Conservation (phyloP, 2,888 invertebrate genomes). For the Hanleya hanleyi region DNA sequence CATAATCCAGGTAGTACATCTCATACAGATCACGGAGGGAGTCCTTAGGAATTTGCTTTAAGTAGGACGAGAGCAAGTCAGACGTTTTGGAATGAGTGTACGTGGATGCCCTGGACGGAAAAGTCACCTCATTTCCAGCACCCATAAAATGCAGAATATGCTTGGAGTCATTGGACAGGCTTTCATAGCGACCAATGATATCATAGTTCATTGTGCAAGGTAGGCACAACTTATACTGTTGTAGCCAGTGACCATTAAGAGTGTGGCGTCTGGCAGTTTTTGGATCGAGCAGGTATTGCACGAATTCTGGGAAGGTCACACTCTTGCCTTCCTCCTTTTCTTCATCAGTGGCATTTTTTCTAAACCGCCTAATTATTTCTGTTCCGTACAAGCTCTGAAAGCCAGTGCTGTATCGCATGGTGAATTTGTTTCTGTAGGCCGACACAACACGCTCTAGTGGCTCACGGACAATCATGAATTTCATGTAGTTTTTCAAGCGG, state of each 20-base stretch:
- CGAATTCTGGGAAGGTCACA: slow-evolving; percentile 84
- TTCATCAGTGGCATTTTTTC: slow-evolving; percentile 81
- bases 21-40: slow-evolving; percentile 47
- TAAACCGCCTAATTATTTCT: slow-evolving; percentile 83
- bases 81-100: slow-evolving; percentile 79
- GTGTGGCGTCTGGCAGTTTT: slow-evolving; percentile 8
- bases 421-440: slow-evolving; percentile 91
- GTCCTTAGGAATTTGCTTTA: slow-evolving; percentile 81
- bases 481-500: slow-evolving; percentile 85
- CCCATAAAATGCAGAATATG: slow-evolving; percentile 59
- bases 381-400: slow-evolving; percentile 78
- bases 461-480: slow-evolving; percentile 90
- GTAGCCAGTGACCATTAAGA: slow-evolving; percentile 92
- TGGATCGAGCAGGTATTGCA: slow-evolving; percentile 82
- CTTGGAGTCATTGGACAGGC: slow-evolving; percentile 85
- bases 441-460: slow-evolving; percentile 93
- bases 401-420: slow-evolving; percentile 74
- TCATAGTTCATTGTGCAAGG: slow-evolving; percentile 92
- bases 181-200: slow-evolving; percentile 92
- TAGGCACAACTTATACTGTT: slow-evolving; percentile 86
- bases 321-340: slow-evolving; percentile 76
- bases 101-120: slow-evolving; percentile 68
- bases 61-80: slow-evolving; percentile 82
- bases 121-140: slow-evolving; percentile 47
- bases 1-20: slow-evolving; percentile 85